Base-by-base conservation (phyloP, 2,888 invertebrate species). In the Meteorus colon region DNA sequence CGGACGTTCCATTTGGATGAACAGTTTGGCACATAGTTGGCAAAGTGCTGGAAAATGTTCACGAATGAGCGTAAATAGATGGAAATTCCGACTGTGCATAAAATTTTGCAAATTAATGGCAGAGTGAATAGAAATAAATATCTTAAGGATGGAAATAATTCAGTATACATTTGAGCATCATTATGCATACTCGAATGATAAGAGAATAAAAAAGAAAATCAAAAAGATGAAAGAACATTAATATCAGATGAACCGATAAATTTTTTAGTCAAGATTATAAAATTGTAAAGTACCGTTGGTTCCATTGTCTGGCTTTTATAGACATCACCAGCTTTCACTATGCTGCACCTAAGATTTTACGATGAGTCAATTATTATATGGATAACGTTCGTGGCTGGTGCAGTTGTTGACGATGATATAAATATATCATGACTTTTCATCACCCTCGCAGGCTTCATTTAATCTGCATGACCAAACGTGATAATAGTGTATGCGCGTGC, bases 21-120 rank as follows among this genome's bases (percentile, higher is more conserved):
- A 19, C 37, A 70, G 48, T 55, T 59, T 14, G 69, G 31, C 69
- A 70, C 69, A 59, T 70, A 70, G 55, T 70, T 70, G 59, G 34
- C 27, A 55, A 59, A 70, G 27, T 31, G 24, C 16, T n/a, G 59
- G 37, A 55, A 55, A 70, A 68, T 48, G 51, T 31, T 51, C 29
- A 27, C 51, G 48, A 31, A 16, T 27, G 10, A 5, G 65, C 37
- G 24, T 34, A 55, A 55, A 55, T 55, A 55, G 55, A 55, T 55
- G 55, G 24, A 24, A 19, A 55, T 74, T 67, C 84, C 83, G 83
- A 81, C 84, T 81, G 82, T 82, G 80, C 76, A 84, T 84, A 85
- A 84, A 78, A 71, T 27, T 45, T 45, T 34, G 3, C 16, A 37
- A 37, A 55, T 19, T 37, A 45, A n/a, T 29, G 19, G n/a, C 4